These are phyloP conservation scores for Zelostemma sp. DNA, from an alignment of 1,140 invertebrate genomes.

Conservation along the genomic window DNA sequence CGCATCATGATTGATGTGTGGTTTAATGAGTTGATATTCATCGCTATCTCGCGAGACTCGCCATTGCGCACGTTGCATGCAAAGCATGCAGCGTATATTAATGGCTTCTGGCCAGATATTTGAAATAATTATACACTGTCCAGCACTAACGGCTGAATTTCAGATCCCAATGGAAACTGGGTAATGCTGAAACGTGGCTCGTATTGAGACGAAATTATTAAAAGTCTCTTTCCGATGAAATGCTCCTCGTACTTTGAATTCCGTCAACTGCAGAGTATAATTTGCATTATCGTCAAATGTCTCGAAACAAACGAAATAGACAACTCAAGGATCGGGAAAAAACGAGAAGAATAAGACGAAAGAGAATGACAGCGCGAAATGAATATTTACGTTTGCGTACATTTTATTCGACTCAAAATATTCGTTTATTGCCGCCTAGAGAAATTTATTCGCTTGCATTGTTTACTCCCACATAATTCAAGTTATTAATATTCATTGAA, in stretches of 20 bases:
- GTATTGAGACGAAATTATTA: conserved; percentile 1
- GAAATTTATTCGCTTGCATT: background rate
- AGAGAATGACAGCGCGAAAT: background rate
- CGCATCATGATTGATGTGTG: background rate
- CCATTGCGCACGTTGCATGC: conserved; percentile 42
- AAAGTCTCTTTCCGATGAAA: background rate
- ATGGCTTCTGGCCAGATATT: conserved; percentile 47
- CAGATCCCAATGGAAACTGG: conserved; percentile 3
- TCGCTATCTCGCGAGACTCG: conserved; percentile 40
- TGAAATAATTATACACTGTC: conserved; percentile 55
- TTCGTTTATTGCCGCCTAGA: background rate
- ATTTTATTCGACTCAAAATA: background rate
- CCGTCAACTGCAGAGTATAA: too few species aligned
- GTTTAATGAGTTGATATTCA: conserved; percentile 24
- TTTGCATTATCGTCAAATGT: too few species aligned
- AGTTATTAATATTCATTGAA: conserved; percentile 3
- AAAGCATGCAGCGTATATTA: conserved; percentile 55
- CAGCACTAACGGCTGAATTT: background rate
- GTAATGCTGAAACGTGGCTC: background rate
- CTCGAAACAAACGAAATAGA: too few species aligned
- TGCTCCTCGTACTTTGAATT: background rate
- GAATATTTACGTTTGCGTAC: background rate
- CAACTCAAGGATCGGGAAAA: too few species aligned
- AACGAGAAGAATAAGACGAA: background rate
- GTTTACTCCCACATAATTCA: background rate